Conservation (phyloP, 1,140 invertebrate genomes). For the Hydropsyche tenuis region DNA sequence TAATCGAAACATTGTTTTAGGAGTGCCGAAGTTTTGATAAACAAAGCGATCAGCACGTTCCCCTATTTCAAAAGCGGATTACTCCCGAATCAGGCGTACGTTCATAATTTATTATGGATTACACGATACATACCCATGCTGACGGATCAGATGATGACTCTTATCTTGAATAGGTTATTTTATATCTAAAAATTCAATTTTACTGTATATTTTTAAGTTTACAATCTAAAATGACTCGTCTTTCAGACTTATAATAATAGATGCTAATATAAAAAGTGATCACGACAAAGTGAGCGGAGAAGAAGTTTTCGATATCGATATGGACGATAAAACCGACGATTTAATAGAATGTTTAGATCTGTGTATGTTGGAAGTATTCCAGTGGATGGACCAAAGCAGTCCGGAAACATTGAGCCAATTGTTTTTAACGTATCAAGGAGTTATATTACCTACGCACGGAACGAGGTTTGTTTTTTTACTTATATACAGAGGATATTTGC, state of each 20-base stretch:
- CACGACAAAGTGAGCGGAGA: constrained; percentile 40
- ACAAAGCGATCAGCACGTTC: constrained; percentile 57
- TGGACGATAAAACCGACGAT: constrained; percentile 54
- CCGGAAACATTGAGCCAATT: constrained; percentile 54
- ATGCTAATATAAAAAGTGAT: constrained; percentile 56
- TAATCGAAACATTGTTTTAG: constrained; percentile 53
- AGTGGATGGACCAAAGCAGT: constrained; percentile 59
- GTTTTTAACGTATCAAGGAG: constrained; percentile 59
- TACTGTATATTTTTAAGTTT: not conserved
- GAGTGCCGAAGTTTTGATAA: constrained; percentile 58
- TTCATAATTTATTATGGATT: constrained; percentile 62
- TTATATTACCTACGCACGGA: constrained; percentile 60
- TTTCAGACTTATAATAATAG: constrained; percentile 59
- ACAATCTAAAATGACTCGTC: not conserved
- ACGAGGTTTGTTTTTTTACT: constrained; percentile 53
- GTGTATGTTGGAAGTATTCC: constrained; percentile 60
- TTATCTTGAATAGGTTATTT: constrained; percentile 59
- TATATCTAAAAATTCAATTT: not conserved
- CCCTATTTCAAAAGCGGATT: constrained; percentile 60
- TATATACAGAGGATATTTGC: too few species aligned
- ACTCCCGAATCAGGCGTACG: constrained; percentile 56
- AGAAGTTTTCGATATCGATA: constrained; percentile 56
- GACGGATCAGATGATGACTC: constrained; percentile 57
- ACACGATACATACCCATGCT: constrained; percentile 60
- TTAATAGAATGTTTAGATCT: constrained; percentile 56